Evolutionary conservation across 2,888 invertebrate species (phyloP).

Genomic region (Ferrisia virgata): DNA sequence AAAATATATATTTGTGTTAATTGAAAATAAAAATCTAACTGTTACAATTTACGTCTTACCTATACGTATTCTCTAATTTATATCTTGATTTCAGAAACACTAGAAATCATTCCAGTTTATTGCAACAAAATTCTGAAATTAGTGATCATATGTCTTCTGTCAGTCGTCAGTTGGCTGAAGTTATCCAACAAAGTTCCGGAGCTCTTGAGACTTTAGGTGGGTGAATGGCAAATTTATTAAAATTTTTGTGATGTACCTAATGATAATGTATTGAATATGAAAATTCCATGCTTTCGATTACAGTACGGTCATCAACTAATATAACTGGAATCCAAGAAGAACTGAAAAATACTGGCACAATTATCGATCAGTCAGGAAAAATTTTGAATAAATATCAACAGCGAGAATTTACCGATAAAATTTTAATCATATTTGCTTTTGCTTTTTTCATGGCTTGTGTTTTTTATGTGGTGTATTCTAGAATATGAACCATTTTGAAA

Average conservation of each 20-base stretch:
- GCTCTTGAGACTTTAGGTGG: conserved; percentile 73
- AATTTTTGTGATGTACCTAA: conserved; percentile 42
- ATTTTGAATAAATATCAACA: conserved; percentile 90
- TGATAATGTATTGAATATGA: conserved; percentile 51
- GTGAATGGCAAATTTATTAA: conserved; percentile 23
- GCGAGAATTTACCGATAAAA: conserved; percentile 92
- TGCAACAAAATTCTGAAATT: conserved; percentile 54
- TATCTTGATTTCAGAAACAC: conserved; percentile 9
- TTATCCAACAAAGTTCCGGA: conserved; percentile 79
- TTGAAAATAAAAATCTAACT: background rate
- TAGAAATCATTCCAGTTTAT: conserved; percentile 10
- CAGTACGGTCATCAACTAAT: conserved; percentile 57
- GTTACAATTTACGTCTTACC: background rate
- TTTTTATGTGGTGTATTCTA: conserved; percentile 86
- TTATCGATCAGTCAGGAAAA: conserved; percentile 85
- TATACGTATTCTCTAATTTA: background rate
- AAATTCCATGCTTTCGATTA: conserved; percentile 49
- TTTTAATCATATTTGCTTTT: conserved; percentile 82
- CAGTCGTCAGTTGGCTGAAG: conserved; percentile 80
- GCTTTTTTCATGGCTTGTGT: conserved; percentile 86
- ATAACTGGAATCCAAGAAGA: conserved; percentile 72
- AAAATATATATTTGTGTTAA: background rate
- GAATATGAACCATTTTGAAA: too few species aligned
- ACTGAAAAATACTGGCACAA: conserved; percentile 78
- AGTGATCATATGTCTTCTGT: conserved; percentile 82